Percentiles rank a stretch among this genome's conserved stretches.
phyloP scores from a whole-genome alignment of 2,888 invertebrate genomes.

The Heliconius aoede region DNA sequence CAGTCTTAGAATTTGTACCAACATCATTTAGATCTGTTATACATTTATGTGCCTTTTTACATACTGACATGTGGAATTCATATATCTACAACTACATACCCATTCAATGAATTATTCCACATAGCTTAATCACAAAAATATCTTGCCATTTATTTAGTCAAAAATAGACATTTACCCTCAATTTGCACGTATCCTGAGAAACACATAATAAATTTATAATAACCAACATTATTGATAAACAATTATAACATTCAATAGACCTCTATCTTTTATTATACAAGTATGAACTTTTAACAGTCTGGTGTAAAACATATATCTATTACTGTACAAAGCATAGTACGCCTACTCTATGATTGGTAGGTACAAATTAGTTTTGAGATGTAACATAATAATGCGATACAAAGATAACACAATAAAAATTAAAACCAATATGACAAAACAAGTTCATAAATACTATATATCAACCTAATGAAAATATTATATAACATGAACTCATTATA shows the following conservation, averaged over 20 bases:
- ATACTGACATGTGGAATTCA: slow-evolving; percentile 63
- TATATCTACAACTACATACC: slow-evolving; percentile 70
- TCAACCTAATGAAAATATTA: slow-evolving; percentile 37
- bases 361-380: slow-evolving; percentile 52
- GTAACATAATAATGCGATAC: slow-evolving; percentile 32
- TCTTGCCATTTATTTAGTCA: slow-evolving; percentile 74
- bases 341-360: slow-evolving; percentile 57
- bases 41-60: slow-evolving; percentile 67
- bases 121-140: slow-evolving; percentile 79
- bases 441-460: slow-evolving; percentile 44
- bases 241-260: slow-evolving; percentile 81
- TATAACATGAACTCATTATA: slow-evolving; percentile 22
- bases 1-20: slow-evolving; percentile 81
- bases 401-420: slow-evolving; percentile 42
- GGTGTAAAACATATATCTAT: slow-evolving; percentile 66
- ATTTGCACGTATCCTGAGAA: slow-evolving; percentile 74
- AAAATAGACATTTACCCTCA: slow-evolving; percentile 79
- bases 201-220: slow-evolving; percentile 80
- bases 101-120: slow-evolving; percentile 77
- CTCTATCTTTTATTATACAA: slow-evolving; percentile 73
- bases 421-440: slow-evolving; percentile 42
- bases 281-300: slow-evolving; percentile 76
- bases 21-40: slow-evolving; percentile 65
- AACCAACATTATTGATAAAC: slow-evolving; percentile 80
- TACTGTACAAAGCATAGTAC: slow-evolving; percentile 64